Evolutionary conservation across 2,797 vertebrate species (phyloP), one percentile per base, ranked within the genome.

Genomic region (Ctenopoma multispine): DNA sequence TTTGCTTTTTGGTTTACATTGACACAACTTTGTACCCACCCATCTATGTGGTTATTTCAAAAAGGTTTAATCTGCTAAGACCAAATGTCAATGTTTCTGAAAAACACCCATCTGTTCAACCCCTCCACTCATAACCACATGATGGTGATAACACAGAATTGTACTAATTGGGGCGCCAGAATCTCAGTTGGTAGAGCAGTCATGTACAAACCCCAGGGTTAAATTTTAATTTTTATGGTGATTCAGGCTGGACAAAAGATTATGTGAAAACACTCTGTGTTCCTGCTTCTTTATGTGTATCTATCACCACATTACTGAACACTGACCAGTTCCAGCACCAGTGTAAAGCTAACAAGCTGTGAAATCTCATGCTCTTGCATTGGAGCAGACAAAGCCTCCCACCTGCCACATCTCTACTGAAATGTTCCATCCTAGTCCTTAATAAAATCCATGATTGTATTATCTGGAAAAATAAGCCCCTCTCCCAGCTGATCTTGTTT

Each of bases 381-480:
- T 10, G 40, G n/a, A 76, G 72, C 63, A 49, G 14, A 60, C 47
- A 49, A 65, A 44, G 18, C 44, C 31, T 65, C 63, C 53, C 12
- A 58, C 27, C 48, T 62, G 63, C 51, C 54, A 27, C 40, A 46
- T 62, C 20, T 68, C 56, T 61, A 17, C 49, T 71, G 14, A 20
- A 34, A 20, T 4, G 47, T 44, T 56, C 31, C 3, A 40, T 49
- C 20, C 49, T 60, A 41, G 18, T 20, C 15, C 62, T 38, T 24
- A 63, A 65, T 44, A 70, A 24, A 57, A 77, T 29, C 57, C n/a
- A 61, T 50, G 18, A 53, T 2, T 6, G 27, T 29, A 43, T 59
- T 71, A 68, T 38, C 53, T 36, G 36, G 15, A 20, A 57, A 86
- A 72, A 59, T 27, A 4, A 54, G 38, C 61, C n/a, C 24, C 56